Percentiles rank a stretch among this genome's conserved stretches.
These are phyloP conservation scores for Turdus rufiventris DNA, from an alignment of 2,113 vertebrate species.

Conservation along the genomic window DNA sequence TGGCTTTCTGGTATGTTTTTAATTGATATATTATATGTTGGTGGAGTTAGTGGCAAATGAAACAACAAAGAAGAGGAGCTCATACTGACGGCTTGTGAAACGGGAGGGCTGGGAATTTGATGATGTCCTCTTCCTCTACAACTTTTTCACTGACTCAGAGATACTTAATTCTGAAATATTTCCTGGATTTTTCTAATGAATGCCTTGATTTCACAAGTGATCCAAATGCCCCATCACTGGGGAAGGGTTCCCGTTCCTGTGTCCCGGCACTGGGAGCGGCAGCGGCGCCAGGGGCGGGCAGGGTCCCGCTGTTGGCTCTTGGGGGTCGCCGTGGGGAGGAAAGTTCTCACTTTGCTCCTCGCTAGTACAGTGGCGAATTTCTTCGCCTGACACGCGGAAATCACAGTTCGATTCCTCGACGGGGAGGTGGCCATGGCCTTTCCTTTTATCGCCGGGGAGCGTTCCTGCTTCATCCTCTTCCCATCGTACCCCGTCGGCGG, in stretches of 20 bases:
- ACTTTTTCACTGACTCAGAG: constrained; percentile 64
- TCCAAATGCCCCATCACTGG: no score
- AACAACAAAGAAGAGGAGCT: constrained; percentile 65
- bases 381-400: constrained; percentile 17
- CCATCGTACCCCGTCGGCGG: background rate
- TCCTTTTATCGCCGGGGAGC: background rate
- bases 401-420: background rate
- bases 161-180: background rate
- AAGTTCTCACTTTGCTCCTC: fast-evolving
- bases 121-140: constrained; percentile 64
- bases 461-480: background rate
- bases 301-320: background rate
- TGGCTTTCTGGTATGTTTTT: background rate
- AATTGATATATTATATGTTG: background rate
- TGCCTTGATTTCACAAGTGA: background rate
- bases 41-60: constrained; percentile 64
- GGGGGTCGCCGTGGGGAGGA: fast-evolving
- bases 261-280: background rate
- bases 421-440: background rate
- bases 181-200: background rate
- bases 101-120: constrained; percentile 66
- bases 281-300: no score
- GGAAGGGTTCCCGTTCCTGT: background rate
- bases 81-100: constrained; percentile 53
- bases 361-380: background rate